These are phyloP conservation scores for Drosophila lini DNA, from an alignment of 1,140 invertebrate species.

Conservation along the genomic window DNA sequence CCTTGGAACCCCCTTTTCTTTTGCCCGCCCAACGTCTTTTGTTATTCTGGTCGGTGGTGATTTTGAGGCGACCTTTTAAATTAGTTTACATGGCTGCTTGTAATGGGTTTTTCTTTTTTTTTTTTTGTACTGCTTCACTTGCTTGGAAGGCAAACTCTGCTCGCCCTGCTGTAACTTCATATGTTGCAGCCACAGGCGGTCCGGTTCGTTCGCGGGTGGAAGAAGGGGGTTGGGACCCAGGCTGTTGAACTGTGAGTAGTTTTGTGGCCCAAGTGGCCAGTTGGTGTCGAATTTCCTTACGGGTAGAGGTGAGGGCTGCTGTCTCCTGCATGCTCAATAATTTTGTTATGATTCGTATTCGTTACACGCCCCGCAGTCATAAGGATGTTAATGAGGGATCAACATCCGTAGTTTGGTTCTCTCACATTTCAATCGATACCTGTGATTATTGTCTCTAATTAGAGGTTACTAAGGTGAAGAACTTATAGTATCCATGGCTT, in stretches of 20 bases:
- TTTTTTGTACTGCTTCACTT: constrained; percentile 21
- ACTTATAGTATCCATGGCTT: neutral
- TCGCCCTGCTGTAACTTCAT: constrained; percentile 61
- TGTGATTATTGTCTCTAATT: neutral
- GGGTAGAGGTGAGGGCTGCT: neutral
- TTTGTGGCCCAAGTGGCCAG: constrained; percentile 54
- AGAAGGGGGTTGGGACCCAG: neutral
- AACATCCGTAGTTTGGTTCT: neutral
- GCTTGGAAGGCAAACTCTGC: constrained; percentile 31
- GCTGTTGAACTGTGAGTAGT: constrained; percentile 65
- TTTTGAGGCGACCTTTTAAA: constrained; percentile 81
- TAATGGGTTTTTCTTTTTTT: constrained; percentile 60
- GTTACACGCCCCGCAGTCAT: constrained; percentile 20
- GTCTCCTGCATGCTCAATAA: constrained; percentile 9
- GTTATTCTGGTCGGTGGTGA: constrained; percentile 72
- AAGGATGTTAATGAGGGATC: neutral
- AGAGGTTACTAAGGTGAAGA: neutral
- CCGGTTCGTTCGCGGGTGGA: constrained; percentile 8
- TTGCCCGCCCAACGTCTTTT: constrained; percentile 46
- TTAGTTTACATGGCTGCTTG: constrained; percentile 82
- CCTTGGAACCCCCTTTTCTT: neutral
- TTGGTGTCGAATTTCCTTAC: constrained; percentile 25
- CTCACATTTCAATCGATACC: neutral
- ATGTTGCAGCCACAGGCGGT: constrained; percentile 72
- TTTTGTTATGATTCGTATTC: constrained; percentile 25